Evolutionary conservation across 2,113 vertebrate genomes (phyloP).

Genomic region (Perccottus glenii): DNA sequence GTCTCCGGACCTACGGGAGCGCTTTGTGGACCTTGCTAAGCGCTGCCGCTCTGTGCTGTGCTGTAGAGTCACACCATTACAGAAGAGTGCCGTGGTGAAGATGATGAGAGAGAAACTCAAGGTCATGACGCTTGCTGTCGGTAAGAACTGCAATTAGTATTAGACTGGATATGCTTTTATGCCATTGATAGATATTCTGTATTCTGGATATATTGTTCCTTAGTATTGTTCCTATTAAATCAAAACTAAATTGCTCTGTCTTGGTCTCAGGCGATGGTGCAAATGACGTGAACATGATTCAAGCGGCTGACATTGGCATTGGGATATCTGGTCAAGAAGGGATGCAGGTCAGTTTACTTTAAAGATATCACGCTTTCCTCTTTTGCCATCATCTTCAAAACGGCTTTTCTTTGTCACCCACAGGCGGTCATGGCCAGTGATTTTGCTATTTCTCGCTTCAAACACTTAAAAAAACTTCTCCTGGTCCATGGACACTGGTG

Average conservation of each 20-base stretch:
- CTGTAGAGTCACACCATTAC: conserved; percentile 88
- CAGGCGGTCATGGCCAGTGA: conserved; percentile 98
- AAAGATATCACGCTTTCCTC: not conserved
- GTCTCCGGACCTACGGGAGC: conserved; percentile 82
- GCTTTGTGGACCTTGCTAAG: conserved; percentile 82
- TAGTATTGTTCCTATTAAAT: no score
- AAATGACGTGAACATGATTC: conserved; percentile 97
- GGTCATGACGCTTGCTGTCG: conserved; percentile 90
- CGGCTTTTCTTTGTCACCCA: conserved; percentile 6
- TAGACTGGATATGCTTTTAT: not conserved
- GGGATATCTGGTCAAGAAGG: conserved; percentile 96
- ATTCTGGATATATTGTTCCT: no score
- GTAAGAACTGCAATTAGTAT: conserved; percentile 48
- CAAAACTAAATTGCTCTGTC: not conserved
- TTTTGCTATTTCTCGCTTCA: conserved; percentile 91
- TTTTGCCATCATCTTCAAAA: not conserved
- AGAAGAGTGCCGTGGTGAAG: conserved; percentile 90
- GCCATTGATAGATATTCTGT: no score
- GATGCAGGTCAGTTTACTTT: conserved; percentile 87
- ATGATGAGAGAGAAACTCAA: conserved; percentile 81
- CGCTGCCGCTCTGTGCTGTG: conserved; percentile 87
- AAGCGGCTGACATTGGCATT: conserved; percentile 91
- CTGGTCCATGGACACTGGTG: conserved; percentile 96
- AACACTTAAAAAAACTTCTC: conserved; percentile 90
- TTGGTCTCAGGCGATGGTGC: conserved; percentile 89